phyloP scores from a whole-genome alignment of 2,797 vertebrate genomes.

The Iguana delicatissima region DNA sequence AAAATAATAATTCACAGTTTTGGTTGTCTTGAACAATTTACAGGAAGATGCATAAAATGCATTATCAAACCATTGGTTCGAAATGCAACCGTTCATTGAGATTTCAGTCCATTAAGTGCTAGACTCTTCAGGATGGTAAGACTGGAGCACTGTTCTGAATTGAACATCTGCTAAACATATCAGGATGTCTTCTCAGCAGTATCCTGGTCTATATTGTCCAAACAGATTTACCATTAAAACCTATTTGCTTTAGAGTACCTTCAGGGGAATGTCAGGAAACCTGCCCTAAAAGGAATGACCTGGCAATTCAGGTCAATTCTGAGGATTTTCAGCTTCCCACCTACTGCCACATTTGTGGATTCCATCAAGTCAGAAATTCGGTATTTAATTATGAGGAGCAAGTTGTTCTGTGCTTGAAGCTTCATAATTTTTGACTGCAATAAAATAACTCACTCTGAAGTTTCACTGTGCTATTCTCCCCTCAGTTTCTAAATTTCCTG shows the following conservation, averaged over 20 bases:
- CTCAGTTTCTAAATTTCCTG: slow-evolving; percentile 43
- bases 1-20: neutral
- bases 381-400: neutral
- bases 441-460: neutral
- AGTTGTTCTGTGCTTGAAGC: neutral
- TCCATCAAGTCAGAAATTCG: slow-evolving; percentile 15
- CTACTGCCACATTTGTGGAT: neutral
- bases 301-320: slow-evolving; percentile 24
- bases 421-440: slow-evolving; percentile 3
- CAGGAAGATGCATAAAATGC: neutral
- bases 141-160: neutral
- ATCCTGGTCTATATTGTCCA: slow-evolving; percentile 7
- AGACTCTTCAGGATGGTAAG: slow-evolving; percentile 18
- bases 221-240: slow-evolving; percentile 30
- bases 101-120: slow-evolving; percentile 10
- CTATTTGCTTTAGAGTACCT: slow-evolving; percentile 4
- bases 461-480: slow-evolving; percentile 2
- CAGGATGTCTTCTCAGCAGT: slow-evolving; percentile 30
- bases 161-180: slow-evolving; percentile 35
- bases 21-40: neutral
- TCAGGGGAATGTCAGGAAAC: slow-evolving; percentile 33
- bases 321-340: neutral
- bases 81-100: slow-evolving; percentile 1
- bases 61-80: neutral
- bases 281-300: slow-evolving; percentile 29